Percentiles rank a stretch among this genome's conserved stretches.
Conservation (phyloP, 35 echinoderm and acorn worm species). For the Strongylocentrotus purpuratus region DNA sequence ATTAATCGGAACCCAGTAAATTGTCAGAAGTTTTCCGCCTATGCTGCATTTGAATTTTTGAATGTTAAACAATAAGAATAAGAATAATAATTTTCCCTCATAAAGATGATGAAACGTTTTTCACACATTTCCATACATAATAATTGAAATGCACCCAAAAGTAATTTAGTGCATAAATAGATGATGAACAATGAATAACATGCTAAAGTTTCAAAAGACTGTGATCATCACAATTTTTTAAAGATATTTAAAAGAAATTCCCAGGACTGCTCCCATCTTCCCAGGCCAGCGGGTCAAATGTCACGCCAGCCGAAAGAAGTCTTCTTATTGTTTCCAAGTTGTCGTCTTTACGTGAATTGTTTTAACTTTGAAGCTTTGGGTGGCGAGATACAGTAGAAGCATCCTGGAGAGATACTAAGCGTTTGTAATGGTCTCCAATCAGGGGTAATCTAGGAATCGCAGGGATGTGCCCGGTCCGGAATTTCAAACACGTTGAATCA, state of each 20-base stretch:
- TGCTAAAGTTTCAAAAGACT: too few species aligned
- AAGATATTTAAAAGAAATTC: not conserved
- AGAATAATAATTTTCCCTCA: too few species aligned
- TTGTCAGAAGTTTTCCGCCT: too few species aligned
- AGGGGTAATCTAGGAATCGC: conserved; percentile 21
- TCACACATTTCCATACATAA: too few species aligned
- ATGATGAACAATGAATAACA: too few species aligned
- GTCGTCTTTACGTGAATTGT: not conserved
- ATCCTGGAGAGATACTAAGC: conserved; percentile 24
- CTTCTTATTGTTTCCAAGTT: not conserved
- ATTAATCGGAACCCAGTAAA: too few species aligned
- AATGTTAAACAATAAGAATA: too few species aligned
- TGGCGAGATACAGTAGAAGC: conserved; percentile 12
- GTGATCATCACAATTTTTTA: too few species aligned
- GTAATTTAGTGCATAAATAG: too few species aligned
- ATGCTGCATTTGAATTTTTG: too few species aligned
- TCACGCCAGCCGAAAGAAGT: not conserved
- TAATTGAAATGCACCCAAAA: too few species aligned
- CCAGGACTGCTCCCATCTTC: not conserved
- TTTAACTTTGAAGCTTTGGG: not conserved
- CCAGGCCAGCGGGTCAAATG: not conserved
- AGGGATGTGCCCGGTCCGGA: conserved; percentile 23
- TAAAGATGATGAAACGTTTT: too few species aligned
- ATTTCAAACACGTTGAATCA: conserved; percentile 41
- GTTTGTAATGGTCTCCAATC: conserved; percentile 2